These are phyloP conservation scores for Philereme transversata DNA, from an alignment of 2,888 invertebrate species.

Conservation along the genomic window DNA sequence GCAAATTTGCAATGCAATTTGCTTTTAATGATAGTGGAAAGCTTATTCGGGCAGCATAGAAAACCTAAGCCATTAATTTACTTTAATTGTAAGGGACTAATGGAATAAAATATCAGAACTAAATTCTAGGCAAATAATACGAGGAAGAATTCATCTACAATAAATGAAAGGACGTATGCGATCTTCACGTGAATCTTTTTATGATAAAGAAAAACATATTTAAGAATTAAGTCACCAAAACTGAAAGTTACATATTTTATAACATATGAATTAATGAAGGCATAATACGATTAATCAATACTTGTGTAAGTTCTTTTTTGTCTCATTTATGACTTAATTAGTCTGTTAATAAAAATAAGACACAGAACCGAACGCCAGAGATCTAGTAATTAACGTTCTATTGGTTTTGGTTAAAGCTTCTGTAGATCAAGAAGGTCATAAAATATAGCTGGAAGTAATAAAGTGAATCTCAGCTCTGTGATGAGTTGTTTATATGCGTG, in stretches of 20 bases:
- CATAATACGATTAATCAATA: not conserved
- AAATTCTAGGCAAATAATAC: constrained; percentile 18
- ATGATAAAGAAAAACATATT: constrained; percentile 25
- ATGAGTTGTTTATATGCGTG: constrained; percentile 57
- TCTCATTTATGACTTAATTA: too few relatives aligned
- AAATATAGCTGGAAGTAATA: constrained; percentile 27
- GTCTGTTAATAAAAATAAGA: too few relatives aligned
- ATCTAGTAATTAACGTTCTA: not conserved
- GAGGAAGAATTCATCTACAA: constrained; percentile 20
- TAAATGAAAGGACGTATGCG: constrained; percentile 26
- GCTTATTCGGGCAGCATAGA: too few relatives aligned
- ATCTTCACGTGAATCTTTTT: constrained; percentile 24
- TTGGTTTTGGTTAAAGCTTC: constrained; percentile 4
- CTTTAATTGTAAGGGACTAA: too few relatives aligned
- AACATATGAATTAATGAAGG: not conserved
- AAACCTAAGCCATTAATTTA: too few relatives aligned
- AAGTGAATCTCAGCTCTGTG: constrained; percentile 35
- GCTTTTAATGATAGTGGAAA: too few relatives aligned
- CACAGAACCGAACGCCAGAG: too few relatives aligned
- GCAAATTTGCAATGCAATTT: too few relatives aligned
- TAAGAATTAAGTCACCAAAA: constrained; percentile 15
- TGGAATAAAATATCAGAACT: constrained; percentile 2
- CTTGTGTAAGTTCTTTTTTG: not conserved
- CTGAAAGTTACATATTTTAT: not conserved
- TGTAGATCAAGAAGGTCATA: constrained; percentile 17